Evolutionary conservation across 2,888 invertebrate species (phyloP).

Genomic region (Sylvicola cinctus): DNA sequence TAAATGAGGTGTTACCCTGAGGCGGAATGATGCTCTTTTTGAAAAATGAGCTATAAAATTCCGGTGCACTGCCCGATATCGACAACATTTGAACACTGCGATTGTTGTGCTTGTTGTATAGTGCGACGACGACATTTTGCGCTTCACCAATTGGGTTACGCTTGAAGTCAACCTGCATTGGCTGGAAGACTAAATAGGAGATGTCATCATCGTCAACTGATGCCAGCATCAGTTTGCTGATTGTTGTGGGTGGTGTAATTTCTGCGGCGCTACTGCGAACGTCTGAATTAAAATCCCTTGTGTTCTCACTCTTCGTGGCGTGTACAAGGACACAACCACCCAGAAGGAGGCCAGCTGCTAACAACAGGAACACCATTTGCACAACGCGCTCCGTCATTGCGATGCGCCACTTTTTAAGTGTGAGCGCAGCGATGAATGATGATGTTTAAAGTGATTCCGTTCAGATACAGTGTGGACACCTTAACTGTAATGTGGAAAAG

Average conservation of each 20-base stretch:
- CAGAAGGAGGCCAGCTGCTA: too few relatives aligned
- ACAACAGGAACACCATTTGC: too few relatives aligned
- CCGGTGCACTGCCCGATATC: conserved; percentile 81
- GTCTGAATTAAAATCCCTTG: neutral
- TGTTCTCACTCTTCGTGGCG: neutral
- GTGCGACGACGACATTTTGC: conserved; percentile 63
- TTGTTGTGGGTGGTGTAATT: too few relatives aligned
- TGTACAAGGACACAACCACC: neutral
- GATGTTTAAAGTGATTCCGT: too few relatives aligned
- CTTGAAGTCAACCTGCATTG: conserved; percentile 31
- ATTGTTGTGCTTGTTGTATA: conserved; percentile 72
- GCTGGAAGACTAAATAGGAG: conserved; percentile 22
- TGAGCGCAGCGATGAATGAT: too few relatives aligned
- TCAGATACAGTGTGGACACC: too few relatives aligned
- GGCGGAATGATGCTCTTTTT: conserved; percentile 87
- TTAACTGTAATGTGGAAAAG: too few relatives aligned
- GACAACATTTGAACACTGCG: conserved; percentile 79
- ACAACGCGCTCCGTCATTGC: too few relatives aligned
- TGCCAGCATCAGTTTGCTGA: conserved; percentile 1
- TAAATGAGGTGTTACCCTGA: conserved; percentile 82
- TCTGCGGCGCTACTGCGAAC: neutral
- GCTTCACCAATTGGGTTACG: conserved; percentile 66
- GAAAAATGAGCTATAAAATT: conserved; percentile 96
- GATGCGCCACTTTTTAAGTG: too few relatives aligned
- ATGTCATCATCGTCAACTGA: conserved; percentile 3